phyloP scores from a whole-genome alignment of 1,140 invertebrate species.

The Drosophila arizonae region DNA sequence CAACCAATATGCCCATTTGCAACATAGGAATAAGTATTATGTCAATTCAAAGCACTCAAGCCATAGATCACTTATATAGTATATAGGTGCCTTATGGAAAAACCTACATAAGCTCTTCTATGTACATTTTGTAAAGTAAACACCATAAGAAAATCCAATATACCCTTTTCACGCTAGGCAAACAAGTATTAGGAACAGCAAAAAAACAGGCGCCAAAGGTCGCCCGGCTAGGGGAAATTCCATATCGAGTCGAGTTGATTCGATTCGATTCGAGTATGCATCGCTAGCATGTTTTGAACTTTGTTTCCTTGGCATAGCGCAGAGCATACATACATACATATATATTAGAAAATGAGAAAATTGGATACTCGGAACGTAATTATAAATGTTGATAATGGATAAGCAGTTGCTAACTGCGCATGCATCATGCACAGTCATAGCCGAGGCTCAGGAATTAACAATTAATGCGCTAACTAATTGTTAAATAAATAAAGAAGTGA shows the following conservation, averaged over 20 bases:
- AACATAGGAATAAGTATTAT: too few species aligned
- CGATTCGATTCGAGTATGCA: too few species aligned
- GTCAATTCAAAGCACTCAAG: too few species aligned
- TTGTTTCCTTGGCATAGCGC: constrained; percentile 16
- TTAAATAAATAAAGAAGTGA: constrained; percentile 32
- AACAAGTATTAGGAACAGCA: neutral
- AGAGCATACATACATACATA: neutral
- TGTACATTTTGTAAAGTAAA: too few species aligned
- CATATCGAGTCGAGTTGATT: neutral
- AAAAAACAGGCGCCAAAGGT: constrained; percentile 18
- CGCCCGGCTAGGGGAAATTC: constrained; percentile 24
- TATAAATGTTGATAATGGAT: constrained; percentile 39
- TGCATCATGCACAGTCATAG: constrained; percentile 17
- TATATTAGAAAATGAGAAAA: neutral
- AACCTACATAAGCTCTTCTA: too few species aligned
- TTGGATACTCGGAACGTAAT: constrained; percentile 13
- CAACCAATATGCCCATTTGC: too few species aligned
- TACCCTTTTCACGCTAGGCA: neutral
- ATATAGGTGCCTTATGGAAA: too few species aligned
- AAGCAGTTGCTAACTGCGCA: neutral
- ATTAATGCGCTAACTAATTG: constrained; percentile 63
- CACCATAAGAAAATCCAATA: neutral
- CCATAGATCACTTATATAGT: too few species aligned
- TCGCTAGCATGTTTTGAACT: constrained; percentile 23
- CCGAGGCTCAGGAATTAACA: constrained; percentile 32